Conservation (phyloP, 2,113 vertebrate species). For the Clupea harengus region DNA sequence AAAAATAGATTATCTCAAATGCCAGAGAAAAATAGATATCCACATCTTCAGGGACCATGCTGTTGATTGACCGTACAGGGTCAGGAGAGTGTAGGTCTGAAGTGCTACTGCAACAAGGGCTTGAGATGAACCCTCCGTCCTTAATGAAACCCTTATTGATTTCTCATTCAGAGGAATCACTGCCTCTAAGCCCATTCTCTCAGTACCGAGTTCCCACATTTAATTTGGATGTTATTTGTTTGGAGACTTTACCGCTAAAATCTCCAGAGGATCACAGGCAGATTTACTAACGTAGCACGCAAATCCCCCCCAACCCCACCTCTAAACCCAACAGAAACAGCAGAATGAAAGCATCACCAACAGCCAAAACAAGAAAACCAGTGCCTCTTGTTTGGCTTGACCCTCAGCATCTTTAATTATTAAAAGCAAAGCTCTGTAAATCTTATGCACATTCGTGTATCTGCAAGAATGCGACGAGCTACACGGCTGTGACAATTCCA, state of each 20-base stretch:
- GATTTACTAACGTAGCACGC: conserved; percentile 57
- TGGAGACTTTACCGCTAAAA: conserved; percentile 70
- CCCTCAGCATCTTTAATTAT: neutral
- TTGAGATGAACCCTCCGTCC: conserved; percentile 54
- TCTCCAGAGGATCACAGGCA: conserved; percentile 58
- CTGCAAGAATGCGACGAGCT: neutral
- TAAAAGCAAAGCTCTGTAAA: neutral
- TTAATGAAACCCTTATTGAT: conserved; percentile 86
- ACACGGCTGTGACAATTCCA: conserved; percentile 1
- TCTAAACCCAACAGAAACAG: neutral
- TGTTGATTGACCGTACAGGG: neutral
- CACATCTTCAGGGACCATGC: neutral
- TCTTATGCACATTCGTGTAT: neutral
- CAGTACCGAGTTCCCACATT: conserved; percentile 76
- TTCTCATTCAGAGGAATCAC: conserved; percentile 81
- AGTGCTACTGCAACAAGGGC: conserved; percentile 25
- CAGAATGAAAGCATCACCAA: neutral
- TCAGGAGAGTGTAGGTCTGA: neutral
- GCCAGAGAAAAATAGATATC: neutral
- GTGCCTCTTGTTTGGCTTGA: neutral
- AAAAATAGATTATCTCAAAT: neutral
- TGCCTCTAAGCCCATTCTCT: conserved; percentile 76
- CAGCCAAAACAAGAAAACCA: neutral
- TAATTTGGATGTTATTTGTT: conserved; percentile 76
- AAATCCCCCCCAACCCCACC: neutral